Evolutionary conservation across 2,888 invertebrate species (phyloP), one percentile per base, ranked within the genome.

Genomic region (Sphinx pinastri): DNA sequence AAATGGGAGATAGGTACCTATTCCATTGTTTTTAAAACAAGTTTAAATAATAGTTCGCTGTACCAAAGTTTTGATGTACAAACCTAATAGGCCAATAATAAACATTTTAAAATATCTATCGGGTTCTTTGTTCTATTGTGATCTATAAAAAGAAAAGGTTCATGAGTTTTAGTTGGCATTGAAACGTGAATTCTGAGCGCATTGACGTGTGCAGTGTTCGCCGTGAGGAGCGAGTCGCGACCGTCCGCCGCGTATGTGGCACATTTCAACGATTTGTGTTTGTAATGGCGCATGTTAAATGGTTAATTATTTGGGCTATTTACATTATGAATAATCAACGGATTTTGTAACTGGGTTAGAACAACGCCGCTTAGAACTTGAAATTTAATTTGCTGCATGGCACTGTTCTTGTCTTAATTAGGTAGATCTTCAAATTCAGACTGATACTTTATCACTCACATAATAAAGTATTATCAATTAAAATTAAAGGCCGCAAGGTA

Each of bases 131-230:
- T 70, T 59, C 49, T 59, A 59, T 60, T 59, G 67, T 67, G 58
- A 31, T 67, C 70, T 69, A 67, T 67, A 52, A 71, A 71, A 67
- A 71, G 69, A 67, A 59, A 45, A 66, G 58, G 69, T 69, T 71
- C 58, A 59, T 63, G 52, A 51, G 68, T 60, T 47, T 25, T 25
- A 69, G 71, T 79, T 77, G 75, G 77, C 77, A 77, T 45, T 70
- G 57, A 59, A 52, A 57, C 69, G 59, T 70, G 73, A 69, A 77
- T 75, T 72, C 70, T 58, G 63, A 68, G 70, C 67, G 73, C 68
- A 68, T 72, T 78, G 71, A 76, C 77, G 72, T 68, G 69, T 70
- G 68, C 72, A 66, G 52, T 55, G 16, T 10, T 16, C 63, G 67
- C 71, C 70, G 71, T 55, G 45, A 31, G 31, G 45, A 31, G 31